Base-by-base conservation (phyloP, 2,888 invertebrate genomes). In the Eupithecia pulchellata region DNA sequence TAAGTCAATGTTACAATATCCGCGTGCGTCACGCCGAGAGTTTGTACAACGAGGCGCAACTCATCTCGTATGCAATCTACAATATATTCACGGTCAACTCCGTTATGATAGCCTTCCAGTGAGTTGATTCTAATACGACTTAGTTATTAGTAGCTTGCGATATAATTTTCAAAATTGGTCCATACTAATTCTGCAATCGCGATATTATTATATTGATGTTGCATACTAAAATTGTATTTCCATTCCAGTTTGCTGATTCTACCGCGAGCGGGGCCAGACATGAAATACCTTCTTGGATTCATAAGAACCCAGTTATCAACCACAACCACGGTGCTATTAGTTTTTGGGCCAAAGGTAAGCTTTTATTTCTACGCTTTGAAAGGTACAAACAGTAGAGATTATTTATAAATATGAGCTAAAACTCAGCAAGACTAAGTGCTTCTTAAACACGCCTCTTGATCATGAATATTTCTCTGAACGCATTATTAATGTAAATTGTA, bases 41-140 rank as follows among this genome's bases (percentile, higher is more conserved):
- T 58, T 95, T 98, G 52, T 98, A 98, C 94, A 98, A 98, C 90
- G 99, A 99, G 91, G 98, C 98, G 20, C 95, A 97, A 80, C 96
- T 98, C 81, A 99, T 99, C 88, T 98, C 98, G 73, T 98, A 98
- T 90, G 98, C 98, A 66, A 98, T 98, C 78, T 99, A 99, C 94
- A 99, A 98, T 89, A 98, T 98, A 82, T 98, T 98, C 79, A 95
- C 98, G 69, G 98, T 98, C 82, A 99, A 99, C 91, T 97, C 97
- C 67, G 95, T 98, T 77, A 98, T 98, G 97, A 97, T 98, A 78
- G 97, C 98, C 29, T 97, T 99, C 84, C 98, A 98, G 99, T 99
- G 95, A 97, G 98, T 58, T 27, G 27, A 8, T 47, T 47, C 11
- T 27, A n/a, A 25, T 4, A 55, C 97, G 9, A 34, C 11, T n/a